Base-by-base conservation (phyloP, 1,140 invertebrate genomes). In the Sesamia nonagrioides region DNA sequence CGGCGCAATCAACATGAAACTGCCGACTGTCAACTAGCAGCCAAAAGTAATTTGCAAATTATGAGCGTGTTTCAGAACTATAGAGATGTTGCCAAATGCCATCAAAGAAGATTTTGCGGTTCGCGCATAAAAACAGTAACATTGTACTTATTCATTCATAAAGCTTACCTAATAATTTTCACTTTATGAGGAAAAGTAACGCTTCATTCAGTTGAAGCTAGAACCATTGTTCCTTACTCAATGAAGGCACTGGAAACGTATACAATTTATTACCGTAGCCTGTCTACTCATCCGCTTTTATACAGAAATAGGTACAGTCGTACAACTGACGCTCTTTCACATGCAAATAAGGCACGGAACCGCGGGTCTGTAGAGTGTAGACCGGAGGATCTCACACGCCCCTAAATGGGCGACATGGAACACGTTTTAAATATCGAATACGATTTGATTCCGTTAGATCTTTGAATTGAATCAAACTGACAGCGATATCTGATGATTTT, bases 291-390 rank as follows among this genome's bases (percentile, higher is more conserved):
- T 76, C 60, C 60, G 45, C 68, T 42, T 82, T 82, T 61, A 68
- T 69, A 75, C 80, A 68, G 33, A 68, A 81, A 6, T 40, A 8
- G 37, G 9, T 45, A 13, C 13, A 15, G 11, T n/a, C 45, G 13
- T n/a, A 50, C 78, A 73, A 81, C 37, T 83, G 77, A 85, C 71
- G 82, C 86, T 88, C 88, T 92, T 91, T 90, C 89, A 88, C 66
- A 90, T 92, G 88, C 86, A 92, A 92, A 92, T 91, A 86, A 86
- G 27, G 61, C 15, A 66, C 79, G 58, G 80, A 82, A 79, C 81
- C 80, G 77, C 78, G 82, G 82, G 77, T 82, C 83, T 86, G 56
- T 48, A 82, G 82, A 82, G 79, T 18, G 54, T 18, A 48, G 21
- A 42, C 66, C 66, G 54, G 17, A 37, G 83, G 76, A 73, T 77